These are phyloP conservation scores for Ailurus styani DNA, from an alignment of 2,113 vertebrate species.

Conservation along the genomic window DNA sequence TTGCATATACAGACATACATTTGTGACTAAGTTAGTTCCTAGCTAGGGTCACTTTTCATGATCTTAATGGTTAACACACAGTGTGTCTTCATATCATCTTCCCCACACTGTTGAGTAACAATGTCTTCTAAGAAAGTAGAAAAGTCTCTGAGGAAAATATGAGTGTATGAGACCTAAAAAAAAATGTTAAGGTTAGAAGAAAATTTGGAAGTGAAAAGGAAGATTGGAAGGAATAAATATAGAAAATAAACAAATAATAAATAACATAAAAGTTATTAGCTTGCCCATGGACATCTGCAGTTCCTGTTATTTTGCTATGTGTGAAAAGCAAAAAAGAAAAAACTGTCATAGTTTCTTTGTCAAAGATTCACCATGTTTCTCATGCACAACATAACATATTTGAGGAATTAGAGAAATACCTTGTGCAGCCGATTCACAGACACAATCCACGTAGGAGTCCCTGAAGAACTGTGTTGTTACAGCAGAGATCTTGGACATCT, in stretches of 20 bases:
- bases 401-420: background rate
- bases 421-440: background rate
- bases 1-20: background rate
- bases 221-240: background rate
- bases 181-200: background rate
- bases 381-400: background rate
- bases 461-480: background rate
- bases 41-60: background rate
- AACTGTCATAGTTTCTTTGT: background rate
- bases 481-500: background rate
- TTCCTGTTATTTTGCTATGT: background rate
- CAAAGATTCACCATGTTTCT: background rate
- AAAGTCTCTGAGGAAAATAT: background rate
- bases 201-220: background rate
- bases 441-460: background rate
- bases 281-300: background rate
- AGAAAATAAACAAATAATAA: background rate
- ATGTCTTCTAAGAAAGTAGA: background rate
- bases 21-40: background rate
- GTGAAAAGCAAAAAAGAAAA: background rate
- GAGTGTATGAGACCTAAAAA: background rate
- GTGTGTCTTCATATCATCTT: background rate
- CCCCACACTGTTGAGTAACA: background rate
- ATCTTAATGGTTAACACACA: background rate
- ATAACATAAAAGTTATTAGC: background rate